These are phyloP conservation scores for Marmota monax DNA, from an alignment of 2,113 vertebrate species.

Conservation along the genomic window DNA sequence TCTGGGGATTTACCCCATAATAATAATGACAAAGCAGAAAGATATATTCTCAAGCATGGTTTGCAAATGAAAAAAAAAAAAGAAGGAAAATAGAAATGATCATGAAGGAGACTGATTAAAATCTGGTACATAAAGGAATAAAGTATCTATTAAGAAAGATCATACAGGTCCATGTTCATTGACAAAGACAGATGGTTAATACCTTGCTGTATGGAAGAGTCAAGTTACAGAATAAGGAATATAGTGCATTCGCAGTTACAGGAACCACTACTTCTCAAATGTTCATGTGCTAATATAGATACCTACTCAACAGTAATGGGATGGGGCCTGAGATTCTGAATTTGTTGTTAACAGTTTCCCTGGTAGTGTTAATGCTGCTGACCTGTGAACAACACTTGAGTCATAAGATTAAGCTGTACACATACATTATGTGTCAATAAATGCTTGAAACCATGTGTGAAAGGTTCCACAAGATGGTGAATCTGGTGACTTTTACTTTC, in stretches of 20 bases:
- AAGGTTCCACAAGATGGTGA: neutral
- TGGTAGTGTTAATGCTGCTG: neutral
- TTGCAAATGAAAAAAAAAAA: neutral
- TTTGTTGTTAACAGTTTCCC: neutral
- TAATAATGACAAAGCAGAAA: neutral
- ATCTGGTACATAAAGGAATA: neutral
- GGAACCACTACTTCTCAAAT: neutral
- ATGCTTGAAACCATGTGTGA: neutral
- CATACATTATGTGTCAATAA: neutral
- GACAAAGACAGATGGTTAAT: neutral
- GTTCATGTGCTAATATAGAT: neutral
- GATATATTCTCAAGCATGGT: neutral
- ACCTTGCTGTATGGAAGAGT: constrained; percentile 4
- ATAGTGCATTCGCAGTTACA: neutral
- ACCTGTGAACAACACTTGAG: neutral
- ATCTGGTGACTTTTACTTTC: neutral
- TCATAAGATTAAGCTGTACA: neutral
- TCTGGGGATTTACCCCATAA: neutral
- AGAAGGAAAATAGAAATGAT: neutral
- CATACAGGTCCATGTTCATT: neutral
- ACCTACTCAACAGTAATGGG: neutral
- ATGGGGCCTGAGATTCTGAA: neutral
- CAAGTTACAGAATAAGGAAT: neutral
- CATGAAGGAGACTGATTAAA: neutral
- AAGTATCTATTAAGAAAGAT: neutral